phyloP scores from a whole-genome alignment of 2,113 vertebrate species.

The Laticauda colubrina region DNA sequence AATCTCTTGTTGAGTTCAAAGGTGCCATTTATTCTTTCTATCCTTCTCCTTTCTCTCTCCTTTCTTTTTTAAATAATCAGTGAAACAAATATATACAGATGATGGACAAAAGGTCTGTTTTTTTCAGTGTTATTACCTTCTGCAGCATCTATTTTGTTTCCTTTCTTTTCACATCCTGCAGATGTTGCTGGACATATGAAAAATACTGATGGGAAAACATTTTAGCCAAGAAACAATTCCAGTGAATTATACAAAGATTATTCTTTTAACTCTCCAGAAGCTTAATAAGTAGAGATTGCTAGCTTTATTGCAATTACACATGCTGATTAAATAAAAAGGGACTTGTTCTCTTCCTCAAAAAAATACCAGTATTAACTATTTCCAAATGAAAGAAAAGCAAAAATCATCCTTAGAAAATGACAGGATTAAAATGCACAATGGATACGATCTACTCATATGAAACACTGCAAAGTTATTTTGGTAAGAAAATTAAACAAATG shows the following conservation, averaged over 20 bases:
- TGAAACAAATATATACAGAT: slow-evolving; percentile 62
- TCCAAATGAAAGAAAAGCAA: slow-evolving; percentile 61
- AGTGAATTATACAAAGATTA: slow-evolving; percentile 72
- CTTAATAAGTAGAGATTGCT: slow-evolving; percentile 66
- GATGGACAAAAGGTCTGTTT: slow-evolving; percentile 64
- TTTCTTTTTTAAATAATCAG: slow-evolving; percentile 55
- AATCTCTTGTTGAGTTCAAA: slow-evolving; percentile 68
- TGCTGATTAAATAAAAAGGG: slow-evolving; percentile 68
- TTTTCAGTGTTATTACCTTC: slow-evolving; percentile 74
- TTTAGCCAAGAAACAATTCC: slow-evolving; percentile 69
- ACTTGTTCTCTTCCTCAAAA: slow-evolving; percentile 65
- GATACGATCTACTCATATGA: neutral
- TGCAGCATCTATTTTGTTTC: slow-evolving; percentile 80
- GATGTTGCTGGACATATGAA: slow-evolving; percentile 75
- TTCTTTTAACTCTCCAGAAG: slow-evolving; percentile 71
- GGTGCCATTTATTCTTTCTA: slow-evolving; percentile 18
- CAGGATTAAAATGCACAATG: slow-evolving; percentile 57
- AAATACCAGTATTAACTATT: slow-evolving; percentile 70
- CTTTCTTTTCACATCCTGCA: slow-evolving; percentile 73
- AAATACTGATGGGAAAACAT: slow-evolving; percentile 70
- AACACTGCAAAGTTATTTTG: neutral
- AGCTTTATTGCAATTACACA: slow-evolving; percentile 72
- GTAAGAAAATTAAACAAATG: neutral
- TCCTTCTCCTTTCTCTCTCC: slow-evolving; percentile 16
- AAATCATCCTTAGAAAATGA: slow-evolving; percentile 58